phyloP scores from a whole-genome alignment of 2,888 invertebrate genomes.

The Protodeltote pygarga region DNA sequence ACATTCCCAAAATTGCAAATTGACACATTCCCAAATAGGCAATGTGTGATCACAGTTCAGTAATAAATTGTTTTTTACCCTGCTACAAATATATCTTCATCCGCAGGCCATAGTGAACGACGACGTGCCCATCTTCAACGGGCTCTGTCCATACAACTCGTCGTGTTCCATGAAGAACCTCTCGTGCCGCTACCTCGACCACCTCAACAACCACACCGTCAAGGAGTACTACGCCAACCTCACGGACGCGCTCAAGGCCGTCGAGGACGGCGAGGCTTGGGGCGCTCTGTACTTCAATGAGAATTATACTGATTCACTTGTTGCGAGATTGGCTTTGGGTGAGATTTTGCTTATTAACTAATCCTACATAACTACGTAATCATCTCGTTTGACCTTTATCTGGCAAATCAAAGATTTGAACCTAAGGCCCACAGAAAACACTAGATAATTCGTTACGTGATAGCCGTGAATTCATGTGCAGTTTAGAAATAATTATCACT shows the following conservation, averaged over 20 bases:
- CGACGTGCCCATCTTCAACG: slow-evolving; percentile 75
- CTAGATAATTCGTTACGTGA: no score
- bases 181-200: slow-evolving; percentile 93
- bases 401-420: no score
- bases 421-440: no score
- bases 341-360: no score
- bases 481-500: no score
- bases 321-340: slow-evolving; percentile 91
- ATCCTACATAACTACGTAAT: no score
- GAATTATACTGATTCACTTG: slow-evolving; percentile 95
- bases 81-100: no score
- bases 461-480: no score
- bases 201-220: slow-evolving; percentile 90
- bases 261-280: slow-evolving; percentile 93
- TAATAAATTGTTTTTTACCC: background rate
- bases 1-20: no score
- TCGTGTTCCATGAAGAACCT: slow-evolving; percentile 91
- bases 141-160: slow-evolving; percentile 83
- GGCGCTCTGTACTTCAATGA: slow-evolving; percentile 95
- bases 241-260: slow-evolving; percentile 90
- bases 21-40: no score
- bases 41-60: no score
- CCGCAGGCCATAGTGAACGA: slow-evolving; percentile 81
- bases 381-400: no score
- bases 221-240: slow-evolving; percentile 90